phyloP scores from a whole-genome alignment of 92 coral and sea anemone species.

The Plumapathes pennacea region DNA sequence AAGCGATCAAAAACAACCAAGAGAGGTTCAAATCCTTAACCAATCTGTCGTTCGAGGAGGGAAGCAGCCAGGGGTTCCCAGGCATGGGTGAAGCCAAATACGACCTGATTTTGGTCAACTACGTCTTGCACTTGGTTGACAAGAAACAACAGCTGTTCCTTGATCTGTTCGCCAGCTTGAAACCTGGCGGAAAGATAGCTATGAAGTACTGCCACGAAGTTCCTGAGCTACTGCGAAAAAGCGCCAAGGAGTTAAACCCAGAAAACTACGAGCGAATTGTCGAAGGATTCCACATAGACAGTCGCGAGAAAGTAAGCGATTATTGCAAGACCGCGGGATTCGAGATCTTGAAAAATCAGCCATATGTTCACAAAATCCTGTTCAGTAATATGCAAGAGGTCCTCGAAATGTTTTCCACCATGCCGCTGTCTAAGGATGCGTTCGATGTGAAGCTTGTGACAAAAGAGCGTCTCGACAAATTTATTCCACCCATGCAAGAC shows the following conservation, averaged over 20 bases:
- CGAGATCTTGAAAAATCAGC: neutral
- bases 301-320: neutral
- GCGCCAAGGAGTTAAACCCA: neutral
- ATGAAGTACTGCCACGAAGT: constrained; percentile 1
- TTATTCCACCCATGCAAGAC: no score
- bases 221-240: neutral
- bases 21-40: no score
- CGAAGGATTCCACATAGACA: neutral
- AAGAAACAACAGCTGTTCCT: constrained; percentile 20
- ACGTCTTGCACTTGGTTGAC: constrained; percentile 10
- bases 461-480: no score
- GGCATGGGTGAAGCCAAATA: constrained; percentile 13
- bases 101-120: constrained; percentile 1
- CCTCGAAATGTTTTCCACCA: no score
- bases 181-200: constrained; percentile 1
- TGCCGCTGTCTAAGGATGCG: no score
- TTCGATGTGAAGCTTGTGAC: no score
- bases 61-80: constrained; percentile 10
- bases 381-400: no score
- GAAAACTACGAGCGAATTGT: neutral
- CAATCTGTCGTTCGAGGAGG: constrained; percentile 11
- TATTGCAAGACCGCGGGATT: neutral
- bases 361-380: no score
- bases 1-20: no score
- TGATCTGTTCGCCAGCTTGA: constrained; percentile 21